Evolutionary conservation across 2,113 vertebrate genomes (phyloP).

Genomic region (Fulmarus glacialis): DNA sequence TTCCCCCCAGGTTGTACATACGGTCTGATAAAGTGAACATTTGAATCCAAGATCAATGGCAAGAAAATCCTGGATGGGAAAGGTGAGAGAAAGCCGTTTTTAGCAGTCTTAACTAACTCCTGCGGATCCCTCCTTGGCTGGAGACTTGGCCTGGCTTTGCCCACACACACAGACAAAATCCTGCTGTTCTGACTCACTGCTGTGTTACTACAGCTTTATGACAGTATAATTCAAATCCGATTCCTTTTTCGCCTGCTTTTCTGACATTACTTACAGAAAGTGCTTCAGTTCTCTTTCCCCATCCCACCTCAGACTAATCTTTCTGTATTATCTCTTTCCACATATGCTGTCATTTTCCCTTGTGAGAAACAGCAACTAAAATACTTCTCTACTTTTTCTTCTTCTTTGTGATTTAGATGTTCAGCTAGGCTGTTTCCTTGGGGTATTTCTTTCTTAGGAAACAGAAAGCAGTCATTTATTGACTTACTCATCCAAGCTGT

Average conservation of each 20-base stretch:
- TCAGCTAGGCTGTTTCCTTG: neutral
- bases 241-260: neutral
- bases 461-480: neutral
- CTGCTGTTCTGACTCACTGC: rapidly evolving
- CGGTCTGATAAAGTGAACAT: neutral
- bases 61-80: neutral
- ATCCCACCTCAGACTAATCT: neutral
- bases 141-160: neutral
- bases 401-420: neutral
- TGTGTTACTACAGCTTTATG: neutral
- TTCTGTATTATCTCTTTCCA: neutral
- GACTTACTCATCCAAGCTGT: neutral
- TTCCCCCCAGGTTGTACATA: neutral
- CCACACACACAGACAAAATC: neutral
- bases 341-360: neutral
- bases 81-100: neutral
- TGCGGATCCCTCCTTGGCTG: neutral
- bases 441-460: neutral
- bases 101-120: neutral
- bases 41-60: neutral
- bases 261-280: neutral
- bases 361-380: neutral
- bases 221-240: neutral
- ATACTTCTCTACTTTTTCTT: neutral
- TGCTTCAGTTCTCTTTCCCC: neutral